phyloP scores from a whole-genome alignment of 1,140 invertebrate species.

The Calycopis cecrops region DNA sequence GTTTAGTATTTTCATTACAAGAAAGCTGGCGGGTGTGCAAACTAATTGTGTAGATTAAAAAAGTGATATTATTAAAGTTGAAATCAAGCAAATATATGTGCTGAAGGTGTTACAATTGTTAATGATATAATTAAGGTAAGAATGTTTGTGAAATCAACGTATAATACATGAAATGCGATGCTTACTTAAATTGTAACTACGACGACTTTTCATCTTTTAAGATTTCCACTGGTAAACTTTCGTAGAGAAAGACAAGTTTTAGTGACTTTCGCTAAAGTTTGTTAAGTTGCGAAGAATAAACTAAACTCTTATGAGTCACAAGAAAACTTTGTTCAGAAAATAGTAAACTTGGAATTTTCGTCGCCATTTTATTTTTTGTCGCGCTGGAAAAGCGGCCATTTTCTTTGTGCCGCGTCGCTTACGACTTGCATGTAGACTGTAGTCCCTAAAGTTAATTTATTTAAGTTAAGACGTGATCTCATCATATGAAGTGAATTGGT shows the following conservation, averaged over 20 bases:
- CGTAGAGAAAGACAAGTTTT: constrained; percentile 62
- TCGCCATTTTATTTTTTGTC: constrained; percentile 77
- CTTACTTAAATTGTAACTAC: constrained; percentile 41
- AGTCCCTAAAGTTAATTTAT: constrained; percentile 71
- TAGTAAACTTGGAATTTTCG: constrained; percentile 75
- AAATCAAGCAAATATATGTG: constrained; percentile 12
- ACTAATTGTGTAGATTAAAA: constrained; percentile 50
- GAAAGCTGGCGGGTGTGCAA: constrained; percentile 75
- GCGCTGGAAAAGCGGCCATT: constrained; percentile 76
- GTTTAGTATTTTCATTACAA: constrained; percentile 69
- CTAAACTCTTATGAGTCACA: neutral
- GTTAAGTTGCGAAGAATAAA: constrained; percentile 28
- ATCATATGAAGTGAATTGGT: constrained; percentile 60
- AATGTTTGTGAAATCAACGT: constrained; percentile 38
- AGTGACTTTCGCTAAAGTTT: constrained; percentile 50
- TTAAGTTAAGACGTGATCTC: constrained; percentile 69
- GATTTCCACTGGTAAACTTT: constrained; percentile 74
- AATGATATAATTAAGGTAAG: constrained; percentile 71
- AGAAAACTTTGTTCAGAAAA: constrained; percentile 63
- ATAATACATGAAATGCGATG: constrained; percentile 29
- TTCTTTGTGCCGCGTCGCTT: constrained; percentile 76
- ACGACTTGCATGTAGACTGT: constrained; percentile 67
- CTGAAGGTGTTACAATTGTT: constrained; percentile 46
- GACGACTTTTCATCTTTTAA: constrained; percentile 74
- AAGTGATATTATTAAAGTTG: constrained; percentile 14